phyloP scores from a whole-genome alignment of 1,140 invertebrate species.

The Mercenaria mercenaria region DNA sequence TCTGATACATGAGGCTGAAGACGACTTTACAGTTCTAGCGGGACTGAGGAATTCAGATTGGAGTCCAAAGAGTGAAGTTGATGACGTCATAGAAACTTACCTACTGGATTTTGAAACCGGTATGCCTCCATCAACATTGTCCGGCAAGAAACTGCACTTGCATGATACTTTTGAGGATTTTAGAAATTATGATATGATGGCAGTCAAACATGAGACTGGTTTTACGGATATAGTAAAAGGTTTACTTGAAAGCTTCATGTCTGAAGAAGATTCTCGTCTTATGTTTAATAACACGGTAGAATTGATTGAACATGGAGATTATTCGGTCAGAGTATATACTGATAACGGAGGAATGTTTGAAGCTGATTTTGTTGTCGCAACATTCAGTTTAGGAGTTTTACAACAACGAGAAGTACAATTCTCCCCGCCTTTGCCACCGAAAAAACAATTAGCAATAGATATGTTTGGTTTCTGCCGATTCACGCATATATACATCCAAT shows the following conservation, averaged over 20 bases:
- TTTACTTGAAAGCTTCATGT: not conserved
- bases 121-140: not conserved
- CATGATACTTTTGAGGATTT: constrained; percentile 18
- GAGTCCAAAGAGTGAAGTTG: constrained; percentile 21
- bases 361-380: constrained; percentile 44
- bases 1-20: not conserved
- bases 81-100: constrained; percentile 45
- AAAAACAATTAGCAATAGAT: constrained; percentile 48
- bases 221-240: constrained; percentile 18
- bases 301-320: not conserved
- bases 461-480: constrained; percentile 21
- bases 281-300: constrained; percentile 37
- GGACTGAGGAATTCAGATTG: constrained; percentile 32
- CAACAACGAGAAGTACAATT: constrained; percentile 44
- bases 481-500: constrained; percentile 54
- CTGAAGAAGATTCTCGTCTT: not conserved
- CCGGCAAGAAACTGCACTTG: constrained; percentile 16
- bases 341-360: not conserved
- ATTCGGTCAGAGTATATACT: constrained; percentile 19
- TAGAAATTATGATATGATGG: constrained; percentile 16
- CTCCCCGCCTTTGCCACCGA: not conserved
- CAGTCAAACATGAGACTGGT: constrained; percentile 29
- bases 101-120: constrained; percentile 42
- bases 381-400: constrained; percentile 61
- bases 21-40: constrained; percentile 38